These are phyloP conservation scores for Geodia barretti DNA, from an alignment of 37 sponge, comb jelly and placozoan genomes.

Conservation along the genomic window DNA sequence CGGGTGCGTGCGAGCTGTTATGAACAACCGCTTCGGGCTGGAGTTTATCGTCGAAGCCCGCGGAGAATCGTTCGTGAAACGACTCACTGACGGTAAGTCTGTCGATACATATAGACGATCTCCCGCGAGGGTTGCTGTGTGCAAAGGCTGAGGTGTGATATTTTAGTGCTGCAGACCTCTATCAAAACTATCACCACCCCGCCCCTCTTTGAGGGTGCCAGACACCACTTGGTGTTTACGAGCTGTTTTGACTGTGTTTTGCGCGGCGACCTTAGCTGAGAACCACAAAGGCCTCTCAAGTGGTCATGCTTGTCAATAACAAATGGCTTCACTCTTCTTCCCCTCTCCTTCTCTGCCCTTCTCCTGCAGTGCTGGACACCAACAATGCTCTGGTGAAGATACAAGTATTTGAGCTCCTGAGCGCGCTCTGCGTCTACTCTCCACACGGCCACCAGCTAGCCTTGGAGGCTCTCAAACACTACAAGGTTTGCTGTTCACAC, in stretches of 20 bases:
- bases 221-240: too few relatives aligned
- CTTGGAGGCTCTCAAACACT: conserved; percentile 70
- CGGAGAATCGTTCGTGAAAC: conserved; percentile 55
- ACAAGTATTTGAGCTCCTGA: conserved; percentile 89
- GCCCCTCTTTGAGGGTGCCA: too few relatives aligned
- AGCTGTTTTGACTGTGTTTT: too few relatives aligned
- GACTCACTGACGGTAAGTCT: conserved; percentile 65
- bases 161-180: too few relatives aligned
- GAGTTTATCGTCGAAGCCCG: conserved; percentile 67
- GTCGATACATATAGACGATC: background rate
- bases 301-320: too few relatives aligned
- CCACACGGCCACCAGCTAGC: conserved; percentile 76
- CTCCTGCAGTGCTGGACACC: conserved; percentile 78
- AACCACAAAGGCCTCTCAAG: too few relatives aligned
- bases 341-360: conserved; percentile 1
- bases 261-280: too few relatives aligned
- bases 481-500: conserved; percentile 76
- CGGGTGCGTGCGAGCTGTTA: conserved; percentile 80
- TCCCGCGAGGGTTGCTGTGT: too few relatives aligned
- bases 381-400: conserved; percentile 89
- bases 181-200: too few relatives aligned
- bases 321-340: background rate
- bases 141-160: too few relatives aligned
- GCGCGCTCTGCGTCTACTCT: conserved; percentile 87
- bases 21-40: conserved; percentile 84